Percentiles rank a stretch among this genome's conserved stretches.
phyloP scores from a whole-genome alignment of 2,888 invertebrate species.

The Conops quadrifasciatus region DNA sequence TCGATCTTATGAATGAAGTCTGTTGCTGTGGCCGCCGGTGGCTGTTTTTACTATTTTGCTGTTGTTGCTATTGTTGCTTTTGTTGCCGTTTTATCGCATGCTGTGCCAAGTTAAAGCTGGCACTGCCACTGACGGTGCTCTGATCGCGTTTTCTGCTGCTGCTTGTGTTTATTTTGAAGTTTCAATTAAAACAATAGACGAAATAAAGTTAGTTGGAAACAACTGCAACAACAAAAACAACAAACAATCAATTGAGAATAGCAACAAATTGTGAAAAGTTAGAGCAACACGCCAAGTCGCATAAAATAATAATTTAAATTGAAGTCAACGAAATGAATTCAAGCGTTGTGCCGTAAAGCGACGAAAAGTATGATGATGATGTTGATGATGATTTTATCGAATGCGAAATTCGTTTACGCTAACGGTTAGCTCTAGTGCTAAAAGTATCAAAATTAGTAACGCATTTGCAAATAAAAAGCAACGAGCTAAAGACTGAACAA shows the following conservation, averaged over 20 bases:
- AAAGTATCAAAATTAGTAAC: too few relatives aligned
- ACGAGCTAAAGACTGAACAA: too few relatives aligned
- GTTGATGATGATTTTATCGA: too few relatives aligned
- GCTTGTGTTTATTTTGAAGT: background rate
- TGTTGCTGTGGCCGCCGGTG: background rate
- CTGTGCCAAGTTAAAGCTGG: background rate
- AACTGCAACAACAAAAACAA: background rate
- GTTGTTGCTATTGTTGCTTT: background rate
- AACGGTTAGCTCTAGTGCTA: background rate
- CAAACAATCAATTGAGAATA: background rate
- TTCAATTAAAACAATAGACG: background rate
- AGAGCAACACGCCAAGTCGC: background rate
- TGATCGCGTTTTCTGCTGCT: background rate
- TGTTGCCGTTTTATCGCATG: background rate
- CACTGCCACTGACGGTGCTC: background rate
- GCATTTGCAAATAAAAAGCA: slow-evolving; percentile 1
- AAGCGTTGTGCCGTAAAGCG: background rate
- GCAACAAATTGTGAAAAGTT: background rate
- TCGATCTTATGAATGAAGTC: background rate
- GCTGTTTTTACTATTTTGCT: background rate
- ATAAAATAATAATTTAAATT: background rate
- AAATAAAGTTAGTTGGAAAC: background rate
- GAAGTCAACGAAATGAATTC: background rate
- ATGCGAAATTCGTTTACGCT: too few relatives aligned
- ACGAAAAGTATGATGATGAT: too few relatives aligned